phyloP scores from a whole-genome alignment of 2,888 invertebrate species.

The Idaea aversata region DNA sequence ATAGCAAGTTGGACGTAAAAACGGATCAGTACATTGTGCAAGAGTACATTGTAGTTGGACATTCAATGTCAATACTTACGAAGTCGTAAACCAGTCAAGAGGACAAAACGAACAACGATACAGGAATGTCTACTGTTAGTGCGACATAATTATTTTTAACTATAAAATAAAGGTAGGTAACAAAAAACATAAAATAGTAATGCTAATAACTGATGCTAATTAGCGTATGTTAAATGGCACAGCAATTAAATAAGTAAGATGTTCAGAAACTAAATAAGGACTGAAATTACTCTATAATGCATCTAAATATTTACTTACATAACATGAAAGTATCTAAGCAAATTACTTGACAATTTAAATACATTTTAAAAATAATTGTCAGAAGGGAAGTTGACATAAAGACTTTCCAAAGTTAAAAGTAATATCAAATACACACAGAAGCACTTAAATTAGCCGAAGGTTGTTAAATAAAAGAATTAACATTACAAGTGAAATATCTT shows the following conservation, averaged over 20 bases:
- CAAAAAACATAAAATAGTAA: background rate
- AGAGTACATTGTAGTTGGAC: slow-evolving; percentile 52
- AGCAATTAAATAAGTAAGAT: background rate
- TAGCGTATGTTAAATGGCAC: background rate
- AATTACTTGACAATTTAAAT: background rate
- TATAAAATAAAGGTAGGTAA: background rate
- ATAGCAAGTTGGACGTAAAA: slow-evolving; percentile 48
- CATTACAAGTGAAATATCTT: slow-evolving; percentile 48
- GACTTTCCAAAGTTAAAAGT: slow-evolving; percentile 21
- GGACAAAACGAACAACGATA: background rate
- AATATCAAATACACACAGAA: slow-evolving; percentile 19
- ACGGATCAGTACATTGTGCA: slow-evolving; percentile 41
- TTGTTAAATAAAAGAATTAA: slow-evolving; percentile 68
- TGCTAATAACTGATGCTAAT: background rate
- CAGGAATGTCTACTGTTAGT: background rate
- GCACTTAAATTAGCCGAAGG: slow-evolving; percentile 46
- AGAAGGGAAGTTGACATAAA: slow-evolving; percentile 11
- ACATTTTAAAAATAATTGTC: background rate
- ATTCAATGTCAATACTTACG: slow-evolving; percentile 1
- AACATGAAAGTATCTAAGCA: slow-evolving; percentile 10
- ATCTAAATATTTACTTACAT: slow-evolving; percentile 13
- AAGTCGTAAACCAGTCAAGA: slow-evolving; percentile 6
- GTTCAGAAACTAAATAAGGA: background rate
- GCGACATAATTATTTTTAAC: background rate
- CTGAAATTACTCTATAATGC: background rate